phyloP scores from a whole-genome alignment of 2,113 vertebrate genomes.

The Prinia subflava region DNA sequence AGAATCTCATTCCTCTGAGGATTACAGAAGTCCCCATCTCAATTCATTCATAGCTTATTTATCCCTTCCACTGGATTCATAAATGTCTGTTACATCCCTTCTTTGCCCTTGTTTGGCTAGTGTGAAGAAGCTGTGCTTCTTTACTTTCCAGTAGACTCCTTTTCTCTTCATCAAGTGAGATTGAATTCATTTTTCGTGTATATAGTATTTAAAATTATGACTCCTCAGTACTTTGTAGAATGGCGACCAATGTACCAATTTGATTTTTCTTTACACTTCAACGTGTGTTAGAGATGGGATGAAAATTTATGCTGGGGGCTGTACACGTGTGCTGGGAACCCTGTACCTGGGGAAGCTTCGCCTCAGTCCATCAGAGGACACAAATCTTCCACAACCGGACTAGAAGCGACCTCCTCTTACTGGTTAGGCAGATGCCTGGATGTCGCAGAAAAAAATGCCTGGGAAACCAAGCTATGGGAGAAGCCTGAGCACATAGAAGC shows the following conservation, averaged over 20 bases:
- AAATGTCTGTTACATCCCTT: background rate
- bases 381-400: accelerated
- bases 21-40: background rate
- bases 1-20: background rate
- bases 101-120: background rate
- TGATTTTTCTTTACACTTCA: background rate
- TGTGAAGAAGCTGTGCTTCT: background rate
- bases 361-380: background rate
- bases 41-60: background rate
- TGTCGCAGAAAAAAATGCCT: background rate
- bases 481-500: background rate
- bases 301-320: background rate
- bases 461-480: background rate
- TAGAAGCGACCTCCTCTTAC: background rate
- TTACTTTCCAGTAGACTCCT: background rate
- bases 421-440: background rate
- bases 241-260: background rate
- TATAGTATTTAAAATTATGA: background rate
- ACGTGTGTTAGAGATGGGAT: too few relatives aligned
- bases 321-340: background rate
- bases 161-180: background rate
- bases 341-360: background rate
- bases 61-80: background rate
- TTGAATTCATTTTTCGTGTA: background rate
- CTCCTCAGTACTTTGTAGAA: background rate